Base-by-base conservation (phyloP, 2,888 invertebrate species). In the Brachylomia viminalis region DNA sequence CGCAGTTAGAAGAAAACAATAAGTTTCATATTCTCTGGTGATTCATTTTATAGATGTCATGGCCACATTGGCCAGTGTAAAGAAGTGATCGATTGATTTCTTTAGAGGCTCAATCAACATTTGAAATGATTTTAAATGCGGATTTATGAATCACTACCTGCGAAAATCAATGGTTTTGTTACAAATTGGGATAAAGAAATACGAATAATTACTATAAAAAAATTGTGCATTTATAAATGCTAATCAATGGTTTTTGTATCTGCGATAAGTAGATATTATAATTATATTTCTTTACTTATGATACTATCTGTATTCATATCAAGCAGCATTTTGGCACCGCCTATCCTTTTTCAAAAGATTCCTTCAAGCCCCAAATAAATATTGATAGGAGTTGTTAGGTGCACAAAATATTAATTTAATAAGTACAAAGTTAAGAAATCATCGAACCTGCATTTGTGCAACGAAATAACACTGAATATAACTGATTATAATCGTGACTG, bases 1-100 rank as follows among this genome's bases (percentile, higher is more conserved):
- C 27, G 61, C 27, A 72, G 54, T 54, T 80, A 64, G 13, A 45
- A 59, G 52, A 61, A 52, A 72, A 72, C 45, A 70, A 79, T 68
- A 56, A 17, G 23, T 65, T 64, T 47, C n/a, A 64, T 47, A 56
- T 78, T 77, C 15, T 58, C n/a, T 42, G 11, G 7, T 47, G 52
- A 47, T 64, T 30, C 47, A 49, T 47, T 75, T 62, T 47, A 77
- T 62, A 54, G 54, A 54, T n/a, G 45, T 47, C 33, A 27, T 38
- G 74, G 49, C 30, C 45, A 13, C 23, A 47, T 27, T 45, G 27
- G 30, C 17, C 23, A 27, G 52, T 76, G 42, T 61, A 42, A 23
- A 15, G n/a, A 23, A 45, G 2, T 62, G 27, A 56, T 20, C 10
- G 8, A 45, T 59, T 56, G 42, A 47, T 38, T 73, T 49, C 7